Percentiles rank a stretch among this genome's conserved stretches.
phyloP scores from a whole-genome alignment of 1,140 invertebrate species.

The Heterodera schachtii region DNA sequence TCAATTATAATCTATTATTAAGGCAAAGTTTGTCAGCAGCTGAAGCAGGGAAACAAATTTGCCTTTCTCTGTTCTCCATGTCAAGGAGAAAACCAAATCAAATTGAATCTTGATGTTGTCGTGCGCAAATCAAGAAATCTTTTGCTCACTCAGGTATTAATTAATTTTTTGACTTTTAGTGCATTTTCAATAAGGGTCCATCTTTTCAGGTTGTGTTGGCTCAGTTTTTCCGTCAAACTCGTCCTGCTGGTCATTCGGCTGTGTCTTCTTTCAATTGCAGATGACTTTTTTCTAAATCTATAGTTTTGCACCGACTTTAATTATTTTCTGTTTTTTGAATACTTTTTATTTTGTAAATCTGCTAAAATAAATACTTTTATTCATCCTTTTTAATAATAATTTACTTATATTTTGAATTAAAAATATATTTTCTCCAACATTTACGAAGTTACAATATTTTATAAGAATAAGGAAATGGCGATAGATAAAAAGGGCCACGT shows the following conservation, averaged over 20 bases:
- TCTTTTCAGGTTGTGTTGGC: not conserved
- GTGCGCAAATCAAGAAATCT: not conserved
- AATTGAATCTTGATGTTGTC: not conserved
- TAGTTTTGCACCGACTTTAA: not conserved
- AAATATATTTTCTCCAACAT: too few species aligned
- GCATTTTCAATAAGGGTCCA: not conserved
- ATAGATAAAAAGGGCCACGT: not conserved
- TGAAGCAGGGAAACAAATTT: slow-evolving; percentile 25
- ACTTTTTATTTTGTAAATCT: too few species aligned
- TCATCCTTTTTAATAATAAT: too few species aligned
- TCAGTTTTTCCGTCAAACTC: not conserved
- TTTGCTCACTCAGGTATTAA: not conserved
- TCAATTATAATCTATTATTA: not conserved
- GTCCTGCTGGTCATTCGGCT: not conserved
- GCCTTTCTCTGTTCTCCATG: slow-evolving; percentile 23
- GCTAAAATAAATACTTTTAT: too few species aligned
- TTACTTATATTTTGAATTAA: too few species aligned
- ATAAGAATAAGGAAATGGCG: not conserved
- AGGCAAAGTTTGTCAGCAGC: slow-evolving; percentile 10
- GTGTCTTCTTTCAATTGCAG: not conserved
- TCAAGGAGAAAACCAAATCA: slow-evolving; percentile 16
- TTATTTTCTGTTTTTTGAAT: too few species aligned
- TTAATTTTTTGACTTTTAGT: not conserved
- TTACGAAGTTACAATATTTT: too few species aligned
- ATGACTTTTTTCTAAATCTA: too few species aligned